These are phyloP conservation scores for Galaxea fascicularis DNA, from an alignment of 92 coral and sea anemone genomes.

Conservation along the genomic window DNA sequence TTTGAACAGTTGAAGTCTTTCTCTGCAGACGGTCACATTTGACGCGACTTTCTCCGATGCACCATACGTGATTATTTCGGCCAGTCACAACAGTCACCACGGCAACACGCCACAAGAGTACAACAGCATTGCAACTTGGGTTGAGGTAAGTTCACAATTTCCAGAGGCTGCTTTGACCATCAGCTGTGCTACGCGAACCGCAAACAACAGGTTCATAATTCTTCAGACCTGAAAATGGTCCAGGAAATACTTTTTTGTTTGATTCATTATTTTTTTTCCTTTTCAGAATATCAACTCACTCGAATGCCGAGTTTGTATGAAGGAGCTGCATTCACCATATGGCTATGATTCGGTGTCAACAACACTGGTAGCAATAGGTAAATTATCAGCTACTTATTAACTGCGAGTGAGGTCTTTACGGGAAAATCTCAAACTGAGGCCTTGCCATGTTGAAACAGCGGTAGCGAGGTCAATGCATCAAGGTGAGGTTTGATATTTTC, in stretches of 20 bases:
- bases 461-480: too few species aligned
- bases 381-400: too few species aligned
- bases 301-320: constrained; percentile 75
- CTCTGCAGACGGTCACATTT: constrained; percentile 42
- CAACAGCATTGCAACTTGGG: constrained; percentile 88
- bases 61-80: constrained; percentile 77
- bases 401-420: too few species aligned
- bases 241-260: neutral
- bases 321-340: constrained; percentile 71
- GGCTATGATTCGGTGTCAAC: constrained; percentile 80
- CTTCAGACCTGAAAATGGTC: too few species aligned
- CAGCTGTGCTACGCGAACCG: too few species aligned
- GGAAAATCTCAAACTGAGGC: too few species aligned
- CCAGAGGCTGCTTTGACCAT: too few species aligned
- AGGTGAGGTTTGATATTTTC: too few species aligned
- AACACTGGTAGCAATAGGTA: constrained; percentile 71
- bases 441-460: too few species aligned
- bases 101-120: constrained; percentile 66
- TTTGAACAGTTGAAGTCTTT: neutral
- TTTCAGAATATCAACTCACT: constrained; percentile 61
- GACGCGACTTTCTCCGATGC: constrained; percentile 35
- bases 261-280: neutral
- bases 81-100: constrained; percentile 54
- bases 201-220: too few species aligned
- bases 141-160: constrained; percentile 62